phyloP scores from a whole-genome alignment of 2,888 invertebrate genomes.

The Drosophila bunnanda region DNA sequence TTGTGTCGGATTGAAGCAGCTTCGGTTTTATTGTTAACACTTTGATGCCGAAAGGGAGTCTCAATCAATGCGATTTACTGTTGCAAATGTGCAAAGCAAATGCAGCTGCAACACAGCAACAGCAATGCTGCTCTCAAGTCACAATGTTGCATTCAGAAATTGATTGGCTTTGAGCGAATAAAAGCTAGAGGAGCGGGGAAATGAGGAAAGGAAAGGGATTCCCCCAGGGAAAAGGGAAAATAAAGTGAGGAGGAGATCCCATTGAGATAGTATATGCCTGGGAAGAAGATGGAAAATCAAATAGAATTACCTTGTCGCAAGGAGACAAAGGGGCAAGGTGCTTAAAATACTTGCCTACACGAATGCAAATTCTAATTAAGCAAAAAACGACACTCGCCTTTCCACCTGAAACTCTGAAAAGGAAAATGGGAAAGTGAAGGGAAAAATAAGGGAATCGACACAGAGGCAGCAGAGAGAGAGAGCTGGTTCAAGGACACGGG shows the following conservation, averaged over 20 bases:
- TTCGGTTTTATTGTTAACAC: conserved; percentile 56
- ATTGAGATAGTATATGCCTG: conserved; percentile 14
- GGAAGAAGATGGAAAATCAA: conserved; percentile 32
- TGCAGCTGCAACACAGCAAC: conserved; percentile 17
- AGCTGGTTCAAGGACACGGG: conserved; percentile 23
- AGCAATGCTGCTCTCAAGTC: conserved; percentile 25
- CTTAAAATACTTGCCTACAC: conserved; percentile 16
- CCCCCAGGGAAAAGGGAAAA: neutral
- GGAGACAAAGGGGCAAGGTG: neutral
- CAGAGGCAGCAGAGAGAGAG: neutral
- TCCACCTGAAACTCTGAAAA: conserved; percentile 7
- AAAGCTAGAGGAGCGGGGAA: neutral
- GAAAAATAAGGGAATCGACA: too few relatives aligned
- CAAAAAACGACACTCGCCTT: conserved; percentile 1
- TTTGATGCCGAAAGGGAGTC: conserved; percentile 11
- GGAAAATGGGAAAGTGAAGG: too few relatives aligned
- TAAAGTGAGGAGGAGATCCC: conserved; percentile 10
- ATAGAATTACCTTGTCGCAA: conserved; percentile 7
- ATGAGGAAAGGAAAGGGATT: neutral
- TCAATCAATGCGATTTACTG: conserved; percentile 45
- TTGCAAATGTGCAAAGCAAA: too few relatives aligned
- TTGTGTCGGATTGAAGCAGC: conserved; percentile 7
- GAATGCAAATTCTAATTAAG: conserved; percentile 42
- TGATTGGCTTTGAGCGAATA: conserved; percentile 32
- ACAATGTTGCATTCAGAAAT: conserved; percentile 46